Percentiles rank a stretch among this genome's conserved stretches.
phyloP scores from a whole-genome alignment of 37 sponge, comb jelly and placozoan genomes.

The Chondrilla cf. caribensis region DNA sequence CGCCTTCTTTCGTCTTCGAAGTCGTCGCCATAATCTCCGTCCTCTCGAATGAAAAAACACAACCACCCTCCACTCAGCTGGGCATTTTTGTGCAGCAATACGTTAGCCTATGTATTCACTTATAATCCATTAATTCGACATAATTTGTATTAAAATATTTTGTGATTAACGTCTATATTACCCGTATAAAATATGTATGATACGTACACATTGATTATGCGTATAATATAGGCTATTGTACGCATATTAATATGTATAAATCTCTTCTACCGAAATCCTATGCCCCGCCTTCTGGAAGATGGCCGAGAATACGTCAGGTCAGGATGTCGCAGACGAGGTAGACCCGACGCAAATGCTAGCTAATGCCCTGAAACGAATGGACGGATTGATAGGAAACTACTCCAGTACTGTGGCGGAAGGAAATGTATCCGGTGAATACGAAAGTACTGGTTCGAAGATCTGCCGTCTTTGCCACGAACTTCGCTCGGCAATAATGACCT shows the following conservation, averaged over 20 bases:
- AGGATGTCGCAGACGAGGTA: not conserved
- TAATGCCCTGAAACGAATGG: conserved; percentile 63
- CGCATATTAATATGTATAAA: too few relatives aligned
- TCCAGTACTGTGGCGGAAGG: not conserved
- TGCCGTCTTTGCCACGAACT: conserved; percentile 17
- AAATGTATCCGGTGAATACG: not conserved
- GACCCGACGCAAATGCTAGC: conserved; percentile 40
- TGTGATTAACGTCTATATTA: not conserved
- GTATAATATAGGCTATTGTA: too few relatives aligned
- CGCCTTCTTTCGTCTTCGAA: conserved; percentile 37
- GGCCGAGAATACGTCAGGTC: not conserved
- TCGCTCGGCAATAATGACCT: not conserved
- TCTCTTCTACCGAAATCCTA: too few relatives aligned
- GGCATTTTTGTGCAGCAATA: too few relatives aligned
- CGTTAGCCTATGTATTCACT: too few relatives aligned
- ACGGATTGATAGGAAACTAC: conserved; percentile 60
- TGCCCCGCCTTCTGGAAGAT: not conserved
- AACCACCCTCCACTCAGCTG: too few relatives aligned
- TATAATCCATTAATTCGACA: too few relatives aligned
- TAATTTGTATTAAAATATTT: not conserved
- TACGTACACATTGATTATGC: too few relatives aligned
- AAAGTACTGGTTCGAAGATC: not conserved
- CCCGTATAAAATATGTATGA: too few relatives aligned
- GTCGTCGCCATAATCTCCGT: too few relatives aligned
- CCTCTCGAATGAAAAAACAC: too few relatives aligned